These are phyloP conservation scores for Chymomyza caudatula DNA, from an alignment of 2,888 invertebrate genomes.

Conservation along the genomic window DNA sequence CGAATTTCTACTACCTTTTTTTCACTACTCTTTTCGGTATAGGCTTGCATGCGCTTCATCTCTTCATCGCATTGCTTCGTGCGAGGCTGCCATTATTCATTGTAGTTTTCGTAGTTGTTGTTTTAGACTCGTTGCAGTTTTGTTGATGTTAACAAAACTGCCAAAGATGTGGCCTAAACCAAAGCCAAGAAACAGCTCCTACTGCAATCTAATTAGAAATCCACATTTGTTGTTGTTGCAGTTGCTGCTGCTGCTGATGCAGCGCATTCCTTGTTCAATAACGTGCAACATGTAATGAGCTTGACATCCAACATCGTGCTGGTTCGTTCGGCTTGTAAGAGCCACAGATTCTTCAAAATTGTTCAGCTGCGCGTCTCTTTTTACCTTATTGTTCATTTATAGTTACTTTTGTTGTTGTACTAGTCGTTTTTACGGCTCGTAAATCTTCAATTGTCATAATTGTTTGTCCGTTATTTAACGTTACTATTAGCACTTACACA, in stretches of 20 bases:
- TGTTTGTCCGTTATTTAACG: slow-evolving; percentile 52
- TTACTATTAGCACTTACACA: slow-evolving; percentile 43
- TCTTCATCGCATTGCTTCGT: not conserved
- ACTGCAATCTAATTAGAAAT: slow-evolving; percentile 59
- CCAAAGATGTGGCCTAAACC: slow-evolving; percentile 7
- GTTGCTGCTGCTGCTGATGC: slow-evolving; percentile 24
- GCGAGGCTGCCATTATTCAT: slow-evolving; percentile 19
- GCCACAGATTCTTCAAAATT: slow-evolving; percentile 8
- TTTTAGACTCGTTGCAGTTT: not conserved
- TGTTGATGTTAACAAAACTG: slow-evolving; percentile 20
- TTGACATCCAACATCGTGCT: slow-evolving; percentile 51
- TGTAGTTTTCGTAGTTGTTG: not conserved
- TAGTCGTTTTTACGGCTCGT: slow-evolving; percentile 20
- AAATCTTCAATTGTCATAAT: slow-evolving; percentile 57
- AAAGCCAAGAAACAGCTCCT: slow-evolving; percentile 20
- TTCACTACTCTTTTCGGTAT: not conserved
- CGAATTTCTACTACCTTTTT: not conserved
- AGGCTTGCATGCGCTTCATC: not conserved
- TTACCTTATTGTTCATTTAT: slow-evolving; percentile 18
- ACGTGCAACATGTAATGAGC: slow-evolving; percentile 60
- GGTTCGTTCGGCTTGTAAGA: slow-evolving; percentile 2
- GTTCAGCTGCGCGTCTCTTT: not conserved
- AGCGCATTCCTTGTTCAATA: slow-evolving; percentile 40
- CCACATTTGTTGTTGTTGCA: slow-evolving; percentile 32
- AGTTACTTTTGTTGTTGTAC: not conserved